Percentiles rank a stretch among this genome's conserved stretches.
These are phyloP conservation scores for Pollenia labialis DNA, from an alignment of 2,888 invertebrate genomes.

Conservation along the genomic window DNA sequence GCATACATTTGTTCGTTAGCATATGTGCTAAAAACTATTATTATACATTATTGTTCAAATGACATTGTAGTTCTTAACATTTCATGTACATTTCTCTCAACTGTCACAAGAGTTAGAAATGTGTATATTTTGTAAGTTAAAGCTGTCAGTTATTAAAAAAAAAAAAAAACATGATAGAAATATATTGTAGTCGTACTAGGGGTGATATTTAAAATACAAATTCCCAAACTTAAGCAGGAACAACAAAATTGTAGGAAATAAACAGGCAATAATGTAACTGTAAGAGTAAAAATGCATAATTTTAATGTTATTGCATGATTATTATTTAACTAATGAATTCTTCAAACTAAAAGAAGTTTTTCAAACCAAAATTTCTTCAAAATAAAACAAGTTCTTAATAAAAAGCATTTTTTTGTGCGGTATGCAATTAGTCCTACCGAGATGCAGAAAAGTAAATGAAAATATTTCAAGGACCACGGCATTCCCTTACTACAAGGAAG, in stretches of 20 bases:
- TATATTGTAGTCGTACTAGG: neutral
- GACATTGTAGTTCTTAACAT: constrained; percentile 54
- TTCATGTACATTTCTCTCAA: constrained; percentile 37
- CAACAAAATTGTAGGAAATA: neutral
- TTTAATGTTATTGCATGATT: too few species aligned
- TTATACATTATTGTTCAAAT: constrained; percentile 54
- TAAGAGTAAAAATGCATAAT: neutral
- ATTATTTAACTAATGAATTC: too few species aligned
- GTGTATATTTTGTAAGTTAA: neutral
- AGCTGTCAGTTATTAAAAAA: neutral
- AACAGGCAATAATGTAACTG: neutral
- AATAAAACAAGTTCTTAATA: too few species aligned
- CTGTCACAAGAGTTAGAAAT: constrained; percentile 26
- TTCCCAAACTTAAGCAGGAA: neutral
- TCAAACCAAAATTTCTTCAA: too few species aligned
- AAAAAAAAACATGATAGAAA: constrained; percentile 20
- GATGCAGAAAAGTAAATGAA: too few species aligned
- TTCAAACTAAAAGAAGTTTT: too few species aligned
- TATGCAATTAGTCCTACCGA: too few species aligned
- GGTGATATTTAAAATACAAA: neutral
- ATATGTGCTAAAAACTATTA: constrained; percentile 18
- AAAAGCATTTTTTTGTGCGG: too few species aligned
- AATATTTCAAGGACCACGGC: too few species aligned
- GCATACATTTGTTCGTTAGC: neutral
- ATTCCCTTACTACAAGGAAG: too few species aligned